Percentiles rank a stretch among this genome's conserved stretches.
phyloP scores from a whole-genome alignment of 2,888 invertebrate genomes.

The Drosophila sordidula region DNA sequence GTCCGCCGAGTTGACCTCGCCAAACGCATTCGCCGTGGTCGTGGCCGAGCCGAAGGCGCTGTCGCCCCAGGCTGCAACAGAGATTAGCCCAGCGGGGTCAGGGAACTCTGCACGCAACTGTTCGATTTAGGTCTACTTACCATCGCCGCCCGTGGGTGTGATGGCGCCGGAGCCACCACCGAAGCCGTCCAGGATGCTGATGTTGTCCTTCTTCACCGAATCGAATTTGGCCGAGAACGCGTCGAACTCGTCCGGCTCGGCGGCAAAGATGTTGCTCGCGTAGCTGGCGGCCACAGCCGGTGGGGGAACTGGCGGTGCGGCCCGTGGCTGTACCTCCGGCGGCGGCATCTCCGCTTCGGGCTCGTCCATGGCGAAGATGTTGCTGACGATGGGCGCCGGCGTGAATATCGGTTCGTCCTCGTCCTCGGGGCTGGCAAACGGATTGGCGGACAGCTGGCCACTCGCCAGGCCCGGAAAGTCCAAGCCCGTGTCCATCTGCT shows the following conservation, averaged over 20 bases:
- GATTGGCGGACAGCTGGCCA: conserved; percentile 85
- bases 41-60: conserved; percentile 83
- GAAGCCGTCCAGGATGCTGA: conserved; percentile 83
- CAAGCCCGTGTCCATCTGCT: conserved; percentile 84
- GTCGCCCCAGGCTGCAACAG: conserved; percentile 83
- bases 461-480: conserved; percentile 82
- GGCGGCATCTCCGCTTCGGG: conserved; percentile 47
- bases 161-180: conserved; percentile 83
- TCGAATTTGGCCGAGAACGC: conserved; percentile 96
- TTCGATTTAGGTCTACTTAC: conserved; percentile 62
- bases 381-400: conserved; percentile 65
- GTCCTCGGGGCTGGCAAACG: conserved; percentile 85
- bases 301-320: conserved; percentile 30
- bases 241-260: conserved; percentile 90
- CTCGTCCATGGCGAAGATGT: conserved; percentile 75
- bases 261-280: conserved; percentile 81
- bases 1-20: conserved; percentile 77
- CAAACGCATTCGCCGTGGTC: conserved; percentile 72
- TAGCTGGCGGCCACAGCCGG: conserved; percentile 74
- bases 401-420: conserved; percentile 75
- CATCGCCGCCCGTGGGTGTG: conserved; percentile 82
- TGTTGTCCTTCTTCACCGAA: conserved; percentile 85
- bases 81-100: neutral
- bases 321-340: conserved; percentile 57
- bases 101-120: too few species aligned